These are phyloP conservation scores for Biston stratarius DNA, from an alignment of 2,888 invertebrate species.

Conservation along the genomic window DNA sequence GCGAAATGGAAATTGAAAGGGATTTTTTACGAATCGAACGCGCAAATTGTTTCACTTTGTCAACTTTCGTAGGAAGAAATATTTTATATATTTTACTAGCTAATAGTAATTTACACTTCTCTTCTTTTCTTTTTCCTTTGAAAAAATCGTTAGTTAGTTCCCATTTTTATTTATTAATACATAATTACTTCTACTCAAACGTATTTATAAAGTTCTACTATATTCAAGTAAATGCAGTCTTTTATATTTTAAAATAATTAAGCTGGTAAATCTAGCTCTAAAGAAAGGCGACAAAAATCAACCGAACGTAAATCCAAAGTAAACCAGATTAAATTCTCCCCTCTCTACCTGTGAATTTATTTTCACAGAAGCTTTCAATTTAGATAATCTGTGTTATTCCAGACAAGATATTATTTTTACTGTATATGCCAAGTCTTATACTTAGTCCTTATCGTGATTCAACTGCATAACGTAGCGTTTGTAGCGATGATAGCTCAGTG, in stretches of 20 bases:
- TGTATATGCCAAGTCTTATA: constrained; percentile 4
- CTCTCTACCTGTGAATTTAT: constrained; percentile 22
- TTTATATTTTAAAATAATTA: background rate
- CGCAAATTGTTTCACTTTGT: constrained; percentile 7
- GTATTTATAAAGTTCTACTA: too few relatives aligned
- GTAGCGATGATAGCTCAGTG: too few relatives aligned
- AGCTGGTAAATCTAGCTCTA: too few relatives aligned
- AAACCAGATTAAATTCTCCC: constrained; percentile 19
- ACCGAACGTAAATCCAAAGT: constrained; percentile 18
- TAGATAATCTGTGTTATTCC: constrained; percentile 19
- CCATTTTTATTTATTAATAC: too few relatives aligned
- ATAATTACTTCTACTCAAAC: background rate
- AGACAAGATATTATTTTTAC: constrained; percentile 15
- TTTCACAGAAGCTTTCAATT: constrained; percentile 13
- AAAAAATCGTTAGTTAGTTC: too few relatives aligned
- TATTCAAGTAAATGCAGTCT: background rate
- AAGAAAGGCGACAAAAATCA: constrained; percentile 4
- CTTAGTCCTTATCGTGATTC: constrained; percentile 1
- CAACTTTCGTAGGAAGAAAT: constrained; percentile 15
- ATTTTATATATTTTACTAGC: constrained; percentile 14
- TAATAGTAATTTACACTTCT: background rate
- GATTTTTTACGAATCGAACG: constrained; percentile 7
- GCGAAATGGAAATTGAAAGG: constrained; percentile 24
- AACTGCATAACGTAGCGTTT: too few relatives aligned
- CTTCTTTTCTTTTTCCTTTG: background rate